Evolutionary conservation across 2,797 vertebrate species (phyloP).

Genomic region (Falco berigora): DNA sequence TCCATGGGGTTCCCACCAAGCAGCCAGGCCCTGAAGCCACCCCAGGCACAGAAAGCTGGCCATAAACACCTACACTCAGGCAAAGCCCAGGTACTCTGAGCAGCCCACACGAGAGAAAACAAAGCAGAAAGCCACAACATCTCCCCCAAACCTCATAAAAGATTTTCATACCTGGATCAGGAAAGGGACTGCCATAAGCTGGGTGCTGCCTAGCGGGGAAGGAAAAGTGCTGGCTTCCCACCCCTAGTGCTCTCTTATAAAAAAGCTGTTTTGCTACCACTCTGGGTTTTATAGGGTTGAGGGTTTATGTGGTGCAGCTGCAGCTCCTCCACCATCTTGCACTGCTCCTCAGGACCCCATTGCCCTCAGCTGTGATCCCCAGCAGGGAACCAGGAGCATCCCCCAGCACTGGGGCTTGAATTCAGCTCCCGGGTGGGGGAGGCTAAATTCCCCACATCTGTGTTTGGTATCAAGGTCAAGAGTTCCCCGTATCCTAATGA

Average conservation of each 20-base stretch:
- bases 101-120: background rate
- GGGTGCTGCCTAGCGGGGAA: fast-evolving
- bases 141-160: background rate
- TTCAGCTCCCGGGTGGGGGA: background rate
- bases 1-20: background rate
- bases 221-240: fast-evolving
- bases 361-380: background rate
- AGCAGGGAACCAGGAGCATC: background rate
- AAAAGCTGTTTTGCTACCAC: fast-evolving
- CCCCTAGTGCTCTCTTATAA: fast-evolving
- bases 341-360: background rate
- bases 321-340: background rate
- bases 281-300: background rate
- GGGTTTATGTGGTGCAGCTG: background rate
- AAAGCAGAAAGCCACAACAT: background rate
- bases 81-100: background rate
- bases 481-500: background rate
- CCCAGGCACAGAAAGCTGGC: background rate
- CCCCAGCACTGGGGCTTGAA: background rate
- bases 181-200: background rate
- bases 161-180: background rate
- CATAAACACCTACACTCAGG: background rate
- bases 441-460: background rate
- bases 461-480: background rate
- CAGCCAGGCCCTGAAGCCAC: background rate